Evolutionary conservation across 2,797 vertebrate genomes (phyloP).

Genomic region (Anabacerthia variegaticeps): DNA sequence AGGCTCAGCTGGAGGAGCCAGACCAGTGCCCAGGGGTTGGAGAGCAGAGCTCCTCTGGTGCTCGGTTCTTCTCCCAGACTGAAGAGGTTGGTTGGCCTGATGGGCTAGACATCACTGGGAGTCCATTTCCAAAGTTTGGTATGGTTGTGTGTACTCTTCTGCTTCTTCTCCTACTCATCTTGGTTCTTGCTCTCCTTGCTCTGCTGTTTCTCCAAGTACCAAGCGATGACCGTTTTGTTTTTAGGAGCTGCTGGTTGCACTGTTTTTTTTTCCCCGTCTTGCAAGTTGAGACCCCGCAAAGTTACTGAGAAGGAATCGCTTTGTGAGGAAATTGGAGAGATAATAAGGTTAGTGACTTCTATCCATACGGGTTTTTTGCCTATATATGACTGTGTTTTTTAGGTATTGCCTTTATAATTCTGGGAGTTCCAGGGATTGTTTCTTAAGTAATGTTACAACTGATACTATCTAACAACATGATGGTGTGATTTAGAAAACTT

Average conservation of each 20-base stretch:
- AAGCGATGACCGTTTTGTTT: neutral
- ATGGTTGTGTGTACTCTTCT: neutral
- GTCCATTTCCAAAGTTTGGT: neutral
- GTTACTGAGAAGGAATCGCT: neutral
- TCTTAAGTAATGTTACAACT: neutral
- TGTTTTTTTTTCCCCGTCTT: accelerated
- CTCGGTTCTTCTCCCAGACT: neutral
- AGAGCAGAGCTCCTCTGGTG: neutral
- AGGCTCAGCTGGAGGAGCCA: neutral
- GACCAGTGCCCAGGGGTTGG: accelerated
- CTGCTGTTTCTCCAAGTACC: neutral
- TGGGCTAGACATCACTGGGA: neutral
- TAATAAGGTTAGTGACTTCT: neutral
- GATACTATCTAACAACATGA: neutral
- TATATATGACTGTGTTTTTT: neutral
- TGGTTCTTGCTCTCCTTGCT: neutral
- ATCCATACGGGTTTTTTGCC: neutral
- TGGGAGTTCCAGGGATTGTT: neutral
- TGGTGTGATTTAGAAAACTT: neutral
- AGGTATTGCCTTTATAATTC: neutral
- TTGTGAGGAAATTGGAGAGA: neutral
- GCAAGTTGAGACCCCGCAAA: neutral
- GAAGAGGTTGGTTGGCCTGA: neutral
- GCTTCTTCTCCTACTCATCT: neutral
- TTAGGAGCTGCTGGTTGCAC: neutral